Evolutionary conservation across 2,888 invertebrate species (phyloP), one percentile per base, ranked within the genome.

Genomic region (Perdita meconis): DNA sequence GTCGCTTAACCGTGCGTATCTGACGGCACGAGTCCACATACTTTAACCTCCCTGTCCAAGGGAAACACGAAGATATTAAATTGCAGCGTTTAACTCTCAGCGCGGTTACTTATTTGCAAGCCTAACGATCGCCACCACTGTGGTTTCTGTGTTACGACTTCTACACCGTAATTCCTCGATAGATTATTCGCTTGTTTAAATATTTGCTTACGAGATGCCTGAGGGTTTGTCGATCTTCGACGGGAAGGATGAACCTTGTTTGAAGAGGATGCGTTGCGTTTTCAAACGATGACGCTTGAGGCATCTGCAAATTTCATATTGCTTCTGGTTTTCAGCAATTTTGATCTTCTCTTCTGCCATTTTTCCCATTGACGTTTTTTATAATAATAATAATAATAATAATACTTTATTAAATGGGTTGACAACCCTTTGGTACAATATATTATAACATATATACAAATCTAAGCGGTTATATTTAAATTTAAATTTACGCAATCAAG

Each of bases 51-150:
- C 50, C 50, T 44, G 47, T 8, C 36, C 56, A 3, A 47, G 64
- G 66, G 79, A 67, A 72, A 78, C 51, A 47, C 38, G 53, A 59
- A 24, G 59, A 66, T 66, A 78, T 78, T 78, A 78, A 71, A 66
- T 77, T 78, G 71, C 71, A 67, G 47, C 78, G 66, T 66, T 78
- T 78, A 71, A 71, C 47, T 63, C 36, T 66, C 56, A n/a, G 71
- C 63, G 57, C n/a, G 65, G 66, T 78, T 71, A 64, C 72, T 71
- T 78, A 78, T 66, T 66, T 64, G 71, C 70, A 56, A 70, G 70
- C 71, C 66, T 55, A 78, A 78, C 72, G 78, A 78, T 72, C 59
- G 56, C 61, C 55, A 57, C 72, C 36, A 63, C 51, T 38, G 51
- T 16, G 60, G 44, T 65, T 70, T 64, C 77, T 60, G 53, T 12